Percentiles rank a stretch among this genome's conserved stretches.
phyloP scores from a whole-genome alignment of 2,888 invertebrate genomes.

The Eurois occulta region DNA sequence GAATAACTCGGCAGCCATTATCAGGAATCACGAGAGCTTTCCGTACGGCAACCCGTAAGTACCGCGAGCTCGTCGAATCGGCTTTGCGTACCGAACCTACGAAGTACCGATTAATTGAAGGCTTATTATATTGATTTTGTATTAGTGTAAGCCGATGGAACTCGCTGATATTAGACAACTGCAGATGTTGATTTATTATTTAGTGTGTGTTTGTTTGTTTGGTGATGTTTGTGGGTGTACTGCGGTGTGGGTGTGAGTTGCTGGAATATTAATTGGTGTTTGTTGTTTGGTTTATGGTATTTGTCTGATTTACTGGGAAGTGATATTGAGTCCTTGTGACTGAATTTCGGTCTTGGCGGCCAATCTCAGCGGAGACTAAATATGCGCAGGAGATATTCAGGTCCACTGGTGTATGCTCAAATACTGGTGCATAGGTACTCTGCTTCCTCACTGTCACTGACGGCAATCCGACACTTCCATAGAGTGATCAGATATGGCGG shows the following conservation, averaged over 20 bases:
- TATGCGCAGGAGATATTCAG: not conserved
- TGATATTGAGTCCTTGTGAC: not conserved
- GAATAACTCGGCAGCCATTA: slow-evolving; percentile 76
- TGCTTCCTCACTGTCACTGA: not conserved
- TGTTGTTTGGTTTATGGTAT: not conserved
- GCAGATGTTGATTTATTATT: slow-evolving; percentile 81
- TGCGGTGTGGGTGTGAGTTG: slow-evolving; percentile 47
- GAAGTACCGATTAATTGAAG: slow-evolving; percentile 83
- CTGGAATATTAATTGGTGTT: slow-evolving; percentile 53
- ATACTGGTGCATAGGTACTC: not conserved
- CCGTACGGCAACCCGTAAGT: slow-evolving; percentile 66
- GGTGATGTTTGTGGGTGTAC: slow-evolving; percentile 61
- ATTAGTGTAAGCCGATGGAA: slow-evolving; percentile 83
- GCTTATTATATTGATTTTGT: slow-evolving; percentile 88
- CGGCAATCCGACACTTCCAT: not conserved
- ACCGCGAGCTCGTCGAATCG: slow-evolving; percentile 73
- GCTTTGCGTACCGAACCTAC: slow-evolving; percentile 72
- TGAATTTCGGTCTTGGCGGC: not conserved
- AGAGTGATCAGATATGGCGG: not conserved
- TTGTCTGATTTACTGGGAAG: not conserved
- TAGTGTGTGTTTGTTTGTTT: slow-evolving; percentile 66
- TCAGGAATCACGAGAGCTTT: slow-evolving; percentile 70
- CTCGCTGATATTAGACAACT: slow-evolving; percentile 79
- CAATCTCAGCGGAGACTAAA: not conserved
- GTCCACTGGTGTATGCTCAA: not conserved